Evolutionary conservation across 1,140 invertebrate species (phyloP), one percentile per base, ranked within the genome.

Genomic region (Varroa destructor): DNA sequence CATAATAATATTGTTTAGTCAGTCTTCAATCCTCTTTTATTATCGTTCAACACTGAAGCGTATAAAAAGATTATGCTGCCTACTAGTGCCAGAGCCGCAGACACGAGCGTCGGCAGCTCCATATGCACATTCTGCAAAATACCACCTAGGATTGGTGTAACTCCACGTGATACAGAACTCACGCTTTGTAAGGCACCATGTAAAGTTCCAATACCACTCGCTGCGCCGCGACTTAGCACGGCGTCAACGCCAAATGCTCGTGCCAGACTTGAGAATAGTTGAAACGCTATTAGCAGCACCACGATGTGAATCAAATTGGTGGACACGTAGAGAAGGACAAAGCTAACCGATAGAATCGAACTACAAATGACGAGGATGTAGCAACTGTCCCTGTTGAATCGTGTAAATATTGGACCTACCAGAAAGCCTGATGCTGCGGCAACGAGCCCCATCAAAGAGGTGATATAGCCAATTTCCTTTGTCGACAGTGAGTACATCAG

Each of bases 131-230:
- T 40, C 36, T 67, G 61, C 37, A 67, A 40, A 40, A 67, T 67
- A 2, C 61, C 61, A 67, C 61, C 40, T 12, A 67, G 40, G 1
- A 67, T 14, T 12, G 61, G 61, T 40, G 37, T 46, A 40, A 37
- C 40, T 40, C 61, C 61, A 5, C 61, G 40, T 12, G 61, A 67
- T 2, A 67, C 61, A 14, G 61, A 67, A 40, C 40, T 67, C 12
- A 67, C 61, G 61, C 61, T 67, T 37, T 67, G 61, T 14, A 46
- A 67, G 40, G 46, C 61, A 3, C 61, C 61, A 5, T 67, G 61
- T 36, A 67, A 46, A 8, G 40, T 12, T 67, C 61, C 61, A 46
- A 67, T 8, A n/a, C 46, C 61, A 37, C 61, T 67, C 3, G 12
- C 61, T 14, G 61, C 12, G 37, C 61, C 61, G 61, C 61, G 61